Evolutionary conservation across 2,888 invertebrate species (phyloP).

Genomic region (Stenolophus ochropezus): DNA sequence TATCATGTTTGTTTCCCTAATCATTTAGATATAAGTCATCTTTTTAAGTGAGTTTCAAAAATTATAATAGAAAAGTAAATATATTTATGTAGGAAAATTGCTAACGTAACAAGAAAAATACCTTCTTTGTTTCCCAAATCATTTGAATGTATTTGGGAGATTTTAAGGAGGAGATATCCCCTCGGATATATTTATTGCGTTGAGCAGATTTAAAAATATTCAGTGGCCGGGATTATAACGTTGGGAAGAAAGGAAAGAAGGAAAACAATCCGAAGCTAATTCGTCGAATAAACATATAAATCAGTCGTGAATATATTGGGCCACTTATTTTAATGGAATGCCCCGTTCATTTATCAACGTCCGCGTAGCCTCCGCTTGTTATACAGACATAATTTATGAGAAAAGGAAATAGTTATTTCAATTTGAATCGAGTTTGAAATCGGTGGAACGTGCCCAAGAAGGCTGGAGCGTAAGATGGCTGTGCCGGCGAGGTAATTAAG

Average conservation of each 20-base stretch:
- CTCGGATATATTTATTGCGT: too few species aligned
- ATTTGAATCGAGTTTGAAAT: constrained; percentile 69
- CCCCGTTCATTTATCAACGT: constrained; percentile 71
- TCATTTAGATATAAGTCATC: too few species aligned
- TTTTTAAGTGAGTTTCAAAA: too few species aligned
- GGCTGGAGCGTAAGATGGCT: constrained; percentile 64
- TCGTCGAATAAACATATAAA: constrained; percentile 71
- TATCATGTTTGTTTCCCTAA: too few species aligned
- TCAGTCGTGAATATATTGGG: constrained; percentile 71
- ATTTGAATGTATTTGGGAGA: too few species aligned
- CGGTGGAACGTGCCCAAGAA: constrained; percentile 70
- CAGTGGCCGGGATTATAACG: constrained; percentile 13
- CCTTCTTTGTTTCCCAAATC: too few species aligned
- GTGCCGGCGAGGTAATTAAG: constrained; percentile 69
- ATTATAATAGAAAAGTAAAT: too few species aligned
- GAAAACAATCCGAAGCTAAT: constrained; percentile 67
- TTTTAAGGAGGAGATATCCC: too few species aligned
- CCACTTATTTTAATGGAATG: constrained; percentile 72
- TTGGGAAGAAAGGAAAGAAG: constrained; percentile 18
- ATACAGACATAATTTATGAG: constrained; percentile 71
- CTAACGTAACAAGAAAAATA: too few species aligned
- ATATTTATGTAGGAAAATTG: too few species aligned
- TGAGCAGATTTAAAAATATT: constrained; percentile 9
- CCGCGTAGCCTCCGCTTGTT: constrained; percentile 68
- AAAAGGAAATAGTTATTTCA: constrained; percentile 72